These are phyloP conservation scores for Malachius bipustulatus DNA, from an alignment of 2,888 invertebrate species.

Conservation along the genomic window DNA sequence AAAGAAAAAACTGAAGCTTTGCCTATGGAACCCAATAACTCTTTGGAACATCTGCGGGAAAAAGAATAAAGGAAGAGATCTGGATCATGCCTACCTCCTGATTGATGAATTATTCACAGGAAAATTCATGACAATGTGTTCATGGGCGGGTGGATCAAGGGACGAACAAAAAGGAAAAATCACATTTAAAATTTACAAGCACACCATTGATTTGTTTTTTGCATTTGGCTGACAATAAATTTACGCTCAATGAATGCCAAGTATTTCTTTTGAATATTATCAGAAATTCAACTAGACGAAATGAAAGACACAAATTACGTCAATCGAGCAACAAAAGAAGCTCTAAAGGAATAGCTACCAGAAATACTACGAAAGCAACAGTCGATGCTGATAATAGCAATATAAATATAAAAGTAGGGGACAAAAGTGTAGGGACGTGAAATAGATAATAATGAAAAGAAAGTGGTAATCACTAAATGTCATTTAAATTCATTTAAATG, in stretches of 20 bases:
- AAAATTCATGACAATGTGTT: slow-evolving; percentile 17
- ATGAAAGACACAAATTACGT: too few species aligned
- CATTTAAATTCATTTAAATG: too few species aligned
- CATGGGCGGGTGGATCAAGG: slow-evolving; percentile 17
- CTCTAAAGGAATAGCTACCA: too few species aligned
- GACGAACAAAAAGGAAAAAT: slow-evolving; percentile 16
- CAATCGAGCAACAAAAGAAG: too few species aligned
- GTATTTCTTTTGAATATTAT: slow-evolving; percentile 16
- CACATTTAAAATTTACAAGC: slow-evolving; percentile 16
- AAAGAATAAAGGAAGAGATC: slow-evolving; percentile 12
- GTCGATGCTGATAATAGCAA: too few species aligned
- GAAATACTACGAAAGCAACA: too few species aligned
- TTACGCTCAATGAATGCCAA: slow-evolving; percentile 15
- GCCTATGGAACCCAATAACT: too few species aligned
- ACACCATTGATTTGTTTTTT: slow-evolving; percentile 15
- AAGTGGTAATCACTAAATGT: too few species aligned
- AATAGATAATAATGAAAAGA: too few species aligned
- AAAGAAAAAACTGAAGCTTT: too few species aligned
- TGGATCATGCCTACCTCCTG: slow-evolving; percentile 14
- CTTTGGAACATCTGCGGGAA: slow-evolving; percentile 16
- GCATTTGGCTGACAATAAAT: slow-evolving; percentile 12
- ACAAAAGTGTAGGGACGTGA: too few species aligned
- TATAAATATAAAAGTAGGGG: too few species aligned
- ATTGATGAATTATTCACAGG: slow-evolving; percentile 17
- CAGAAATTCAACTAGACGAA: slow-evolving; percentile 12